These are phyloP conservation scores for Mus minutoides DNA, from an alignment of 2,797 vertebrate species.

Conservation along the genomic window DNA sequence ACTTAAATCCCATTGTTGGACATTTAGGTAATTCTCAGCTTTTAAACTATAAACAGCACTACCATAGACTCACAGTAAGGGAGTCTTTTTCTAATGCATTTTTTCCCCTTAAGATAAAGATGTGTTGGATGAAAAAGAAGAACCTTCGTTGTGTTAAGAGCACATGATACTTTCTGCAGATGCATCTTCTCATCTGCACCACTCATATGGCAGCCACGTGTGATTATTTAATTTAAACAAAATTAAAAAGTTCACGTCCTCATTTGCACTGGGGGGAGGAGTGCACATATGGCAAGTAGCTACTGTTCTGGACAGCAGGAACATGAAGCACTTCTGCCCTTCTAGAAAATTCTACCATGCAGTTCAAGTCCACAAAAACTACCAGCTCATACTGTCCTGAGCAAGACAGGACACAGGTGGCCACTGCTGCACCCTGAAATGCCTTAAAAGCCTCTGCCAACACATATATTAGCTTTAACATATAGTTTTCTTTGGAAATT, in stretches of 20 bases:
- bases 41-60: constrained; percentile 2
- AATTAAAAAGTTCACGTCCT: constrained; percentile 50
- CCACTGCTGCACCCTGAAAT: not conserved
- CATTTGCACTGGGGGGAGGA: not conserved
- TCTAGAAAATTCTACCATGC: constrained; percentile 15
- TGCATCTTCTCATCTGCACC: not conserved
- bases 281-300: not conserved
- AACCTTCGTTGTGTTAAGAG: not conserved
- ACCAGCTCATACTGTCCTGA: not conserved
- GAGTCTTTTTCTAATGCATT: not conserved
- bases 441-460: constrained; percentile 10
- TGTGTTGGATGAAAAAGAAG: not conserved
- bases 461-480: not conserved
- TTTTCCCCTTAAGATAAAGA: not conserved
- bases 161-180: not conserved
- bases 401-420: not conserved
- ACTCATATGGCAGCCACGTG: not conserved
- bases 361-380: not conserved
- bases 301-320: not conserved
- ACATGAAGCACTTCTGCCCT: not conserved
- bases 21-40: constrained; percentile 31
- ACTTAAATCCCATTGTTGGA: not conserved
- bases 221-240: constrained; percentile 47
- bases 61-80: not conserved
- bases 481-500: constrained; percentile 10